Base-by-base conservation (phyloP, 2,888 invertebrate species). In the Eupithecia tripunctaria region DNA sequence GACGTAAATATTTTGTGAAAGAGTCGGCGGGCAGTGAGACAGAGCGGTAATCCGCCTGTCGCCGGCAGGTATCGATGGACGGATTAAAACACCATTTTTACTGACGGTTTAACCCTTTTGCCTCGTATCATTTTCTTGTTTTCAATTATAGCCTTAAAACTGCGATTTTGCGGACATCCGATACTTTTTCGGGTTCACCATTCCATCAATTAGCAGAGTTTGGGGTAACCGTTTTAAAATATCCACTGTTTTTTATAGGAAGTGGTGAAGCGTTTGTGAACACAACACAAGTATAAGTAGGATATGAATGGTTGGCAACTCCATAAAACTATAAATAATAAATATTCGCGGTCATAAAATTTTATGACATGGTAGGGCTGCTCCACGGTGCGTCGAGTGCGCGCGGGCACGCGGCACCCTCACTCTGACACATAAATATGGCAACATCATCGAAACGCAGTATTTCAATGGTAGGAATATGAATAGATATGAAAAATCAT, bases 51-150 rank as follows among this genome's bases (percentile, higher is more conserved):
- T 91, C 91, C 90, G 81, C 78, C 89, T 90, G 91, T 90, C 90
- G 88, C 88, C 88, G 85, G 85, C 91, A 90, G 92, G 88, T 89
- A 91, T 92, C 90, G 91, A 91, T 90, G 91, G 85, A 86, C 82
- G 92, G 92, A 92, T 94, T 93, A 93, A 91, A 91, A 91, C 90
- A 91, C 89, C 86, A 88, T 91, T 92, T 90, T 89, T 87, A 89
- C 87, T 91, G 91, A 91, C 89, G 85, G 85, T 89, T 86, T 86
- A 88, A 86, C 86, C 71, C 87, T 85, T 87, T 86, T 82, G 80
- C 81, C 71, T 79, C 81, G 85, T 86, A 88, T 88, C 85, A 87
- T 88, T 88, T 88, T 85, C 85, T 83, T 85, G 85, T 88, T 88
- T 89, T 88, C 87, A 88, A 87, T 87, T 86, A 88, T 82, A 82